Base-by-base conservation (phyloP, 2,797 vertebrate genomes). In the Xyrichtys novacula region DNA sequence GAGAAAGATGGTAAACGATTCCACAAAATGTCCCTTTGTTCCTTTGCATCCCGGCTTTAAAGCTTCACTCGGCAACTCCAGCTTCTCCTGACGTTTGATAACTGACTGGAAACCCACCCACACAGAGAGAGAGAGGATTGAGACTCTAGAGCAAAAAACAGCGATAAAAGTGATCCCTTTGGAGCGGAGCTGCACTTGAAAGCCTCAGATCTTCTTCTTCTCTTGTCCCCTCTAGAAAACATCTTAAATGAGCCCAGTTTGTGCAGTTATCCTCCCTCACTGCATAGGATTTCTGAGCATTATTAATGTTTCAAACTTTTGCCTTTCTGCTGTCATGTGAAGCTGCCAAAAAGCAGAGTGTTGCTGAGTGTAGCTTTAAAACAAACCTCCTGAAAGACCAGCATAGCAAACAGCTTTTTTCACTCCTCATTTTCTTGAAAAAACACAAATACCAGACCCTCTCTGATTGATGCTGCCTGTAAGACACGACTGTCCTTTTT, bases 341-440 rank as follows among this genome's bases (percentile, higher is more conserved):
- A 59, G 46, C 47, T 17, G n/a, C 23, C 15, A 19, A 12, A 14
- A 36, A 65, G 57, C 53, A 44, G 19, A n/a, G n/a, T 26, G 2
- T 4, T 47, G 53, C 56, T 0, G 38, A 67, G 49, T 43, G 60
- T 49, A 65, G 70, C 48, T 66, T 57, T 59, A 39, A 74, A 39
- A 7, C 6, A 31, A 16, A 3, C 7, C 32, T 54, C 38, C 29
- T 7, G 34, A 32, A 44, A 78, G 71, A 80, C 54, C 74, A 73
- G 61, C 65, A 50, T 3, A 43, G 20, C 40, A 46, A 56, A 69
- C 49, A 61, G 42, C 58, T 48, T 16, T 1, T 3, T 31, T 23
- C 32, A 9, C 38, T 20, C 29, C 17, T 34, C 19, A 7, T 17
- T 58, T 34, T 19, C 15, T 60, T 56, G 14, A 65, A 65, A 56